Conservation (phyloP, 92 coral and sea anemone species). For the Siderastrea siderea region DNA sequence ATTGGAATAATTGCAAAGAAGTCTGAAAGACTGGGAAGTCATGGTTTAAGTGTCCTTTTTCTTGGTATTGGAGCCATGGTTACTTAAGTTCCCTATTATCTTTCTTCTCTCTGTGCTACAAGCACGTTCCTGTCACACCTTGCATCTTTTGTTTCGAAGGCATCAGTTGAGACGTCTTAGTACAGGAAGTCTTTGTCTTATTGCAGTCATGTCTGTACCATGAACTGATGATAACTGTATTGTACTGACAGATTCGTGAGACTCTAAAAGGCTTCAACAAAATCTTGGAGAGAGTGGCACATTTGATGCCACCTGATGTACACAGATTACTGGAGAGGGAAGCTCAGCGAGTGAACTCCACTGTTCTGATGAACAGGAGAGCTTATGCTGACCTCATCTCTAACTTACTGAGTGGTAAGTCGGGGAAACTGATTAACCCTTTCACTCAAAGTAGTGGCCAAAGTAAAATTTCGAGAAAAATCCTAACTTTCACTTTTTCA, state of each 20-base stretch:
- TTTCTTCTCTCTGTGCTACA: no score
- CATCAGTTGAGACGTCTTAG: no score
- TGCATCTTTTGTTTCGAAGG: no score
- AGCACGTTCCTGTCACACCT: no score
- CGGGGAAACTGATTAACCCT: background rate
- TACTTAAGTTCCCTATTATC: no score
- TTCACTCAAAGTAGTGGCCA: no score
- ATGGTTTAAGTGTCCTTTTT: no score
- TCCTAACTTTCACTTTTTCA: no score
- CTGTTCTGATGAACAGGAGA: constrained; percentile 88
- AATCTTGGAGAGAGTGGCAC: constrained; percentile 90
- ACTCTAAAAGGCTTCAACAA: constrained; percentile 82
- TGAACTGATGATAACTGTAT: background rate
- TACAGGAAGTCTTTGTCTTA: background rate
- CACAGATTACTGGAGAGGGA: constrained; percentile 95
- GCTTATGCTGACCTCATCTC: constrained; percentile 91
- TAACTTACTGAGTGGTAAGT: constrained; percentile 84
- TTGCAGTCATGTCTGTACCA: background rate
- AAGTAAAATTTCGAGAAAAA: no score
- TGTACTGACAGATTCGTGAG: constrained; percentile 80
- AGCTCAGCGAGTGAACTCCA: constrained; percentile 93
- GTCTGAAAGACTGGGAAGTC: no score
- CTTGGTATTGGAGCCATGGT: no score
- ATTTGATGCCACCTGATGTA: constrained; percentile 98
- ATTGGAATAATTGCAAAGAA: no score